These are phyloP conservation scores for Pinctada fucata DNA, from an alignment of 2,888 invertebrate genomes.

Conservation along the genomic window DNA sequence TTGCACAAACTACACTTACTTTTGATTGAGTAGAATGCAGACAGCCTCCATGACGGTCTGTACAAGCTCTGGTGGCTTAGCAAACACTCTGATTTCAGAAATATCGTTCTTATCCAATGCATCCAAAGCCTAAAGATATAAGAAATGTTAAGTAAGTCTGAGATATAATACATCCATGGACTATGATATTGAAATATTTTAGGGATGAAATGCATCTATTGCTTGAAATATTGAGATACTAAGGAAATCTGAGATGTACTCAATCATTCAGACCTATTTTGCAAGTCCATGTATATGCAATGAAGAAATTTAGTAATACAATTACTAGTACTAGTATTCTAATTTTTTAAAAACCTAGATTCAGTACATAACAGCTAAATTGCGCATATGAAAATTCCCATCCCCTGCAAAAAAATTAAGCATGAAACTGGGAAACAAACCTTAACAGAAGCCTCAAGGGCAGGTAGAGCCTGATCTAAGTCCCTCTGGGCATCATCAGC, in stretches of 20 bases:
- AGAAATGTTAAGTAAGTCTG: background rate
- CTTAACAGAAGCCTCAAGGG: constrained; percentile 89
- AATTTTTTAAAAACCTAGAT: too few relatives aligned
- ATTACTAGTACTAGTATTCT: too few relatives aligned
- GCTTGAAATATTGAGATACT: background rate
- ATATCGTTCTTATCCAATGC: constrained; percentile 93
- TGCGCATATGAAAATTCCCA: too few relatives aligned
- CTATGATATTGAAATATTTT: background rate
- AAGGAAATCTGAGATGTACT: too few relatives aligned
- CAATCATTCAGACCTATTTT: too few relatives aligned
- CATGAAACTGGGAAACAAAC: constrained; percentile 42
- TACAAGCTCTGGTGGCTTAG: constrained; percentile 91
- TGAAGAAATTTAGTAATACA: too few relatives aligned
- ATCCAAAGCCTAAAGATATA: constrained; percentile 82
- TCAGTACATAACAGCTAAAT: too few relatives aligned
- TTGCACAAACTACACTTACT: constrained; percentile 80
- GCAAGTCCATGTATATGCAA: too few relatives aligned
- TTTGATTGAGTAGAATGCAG: constrained; percentile 88
- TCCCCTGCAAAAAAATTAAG: background rate
- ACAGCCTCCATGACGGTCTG: constrained; percentile 94
- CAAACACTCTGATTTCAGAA: constrained; percentile 91
- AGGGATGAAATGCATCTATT: background rate
- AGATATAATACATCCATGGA: background rate
- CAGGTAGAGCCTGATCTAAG: constrained; percentile 90
- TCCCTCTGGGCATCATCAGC: constrained; percentile 92